Conservation (phyloP, 2,797 vertebrate genomes). For the Acropternis orthonyx region DNA sequence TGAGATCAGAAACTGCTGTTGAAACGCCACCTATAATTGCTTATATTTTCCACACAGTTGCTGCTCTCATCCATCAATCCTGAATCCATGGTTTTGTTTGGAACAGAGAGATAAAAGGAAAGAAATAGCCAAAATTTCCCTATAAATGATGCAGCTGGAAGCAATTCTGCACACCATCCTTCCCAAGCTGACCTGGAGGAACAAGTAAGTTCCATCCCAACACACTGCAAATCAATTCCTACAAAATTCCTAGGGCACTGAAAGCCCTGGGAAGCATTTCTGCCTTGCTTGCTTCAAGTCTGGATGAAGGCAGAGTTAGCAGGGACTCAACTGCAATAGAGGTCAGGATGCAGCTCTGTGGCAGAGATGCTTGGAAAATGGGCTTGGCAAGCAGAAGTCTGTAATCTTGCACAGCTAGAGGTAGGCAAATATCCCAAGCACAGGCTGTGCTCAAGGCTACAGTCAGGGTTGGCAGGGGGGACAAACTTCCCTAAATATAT, state of each 20-base stretch:
- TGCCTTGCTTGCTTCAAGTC: neutral
- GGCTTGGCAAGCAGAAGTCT: neutral
- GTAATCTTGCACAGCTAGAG: conserved; percentile 13
- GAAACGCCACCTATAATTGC: neutral
- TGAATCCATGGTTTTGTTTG: neutral
- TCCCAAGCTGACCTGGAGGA: neutral
- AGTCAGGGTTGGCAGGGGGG: neutral
- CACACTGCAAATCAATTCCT: neutral
- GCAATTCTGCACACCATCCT: neutral
- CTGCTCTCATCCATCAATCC: neutral
- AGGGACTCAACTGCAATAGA: neutral
- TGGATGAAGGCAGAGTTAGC: conserved; percentile 31
- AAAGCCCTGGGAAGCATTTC: conserved; percentile 27
- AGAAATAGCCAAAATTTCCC: neutral
- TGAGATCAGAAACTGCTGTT: neutral
- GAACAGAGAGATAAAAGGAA: neutral
- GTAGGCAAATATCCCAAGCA: neutral
- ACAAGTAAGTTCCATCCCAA: neutral
- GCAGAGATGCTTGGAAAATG: neutral
- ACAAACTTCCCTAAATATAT: neutral
- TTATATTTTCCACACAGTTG: neutral
- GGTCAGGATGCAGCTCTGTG: conserved; percentile 21
- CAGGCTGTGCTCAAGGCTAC: neutral
- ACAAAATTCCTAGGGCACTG: neutral
- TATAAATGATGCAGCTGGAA: neutral